Evolutionary conservation across 2,113 vertebrate species (phyloP), one percentile per base, ranked within the genome.

Genomic region (Melanostigma gelatinosum): DNA sequence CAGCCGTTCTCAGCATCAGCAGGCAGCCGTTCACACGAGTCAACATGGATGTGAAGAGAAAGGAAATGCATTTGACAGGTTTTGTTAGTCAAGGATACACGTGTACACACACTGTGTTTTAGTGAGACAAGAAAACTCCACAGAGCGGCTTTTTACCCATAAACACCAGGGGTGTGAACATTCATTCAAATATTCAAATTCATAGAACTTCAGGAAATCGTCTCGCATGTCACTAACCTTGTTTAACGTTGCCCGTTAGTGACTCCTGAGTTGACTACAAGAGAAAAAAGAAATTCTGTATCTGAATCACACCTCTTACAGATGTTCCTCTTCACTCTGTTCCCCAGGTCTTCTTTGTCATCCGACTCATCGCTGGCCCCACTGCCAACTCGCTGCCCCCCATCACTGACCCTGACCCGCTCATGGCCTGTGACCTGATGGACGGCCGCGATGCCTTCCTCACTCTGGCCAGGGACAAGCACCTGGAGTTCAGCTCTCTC

Each of bases 401-500:
- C 81, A 99, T 99, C 9, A 88, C 93, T 8, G 98, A 99, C 57
- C 92, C 94, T 7, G 98, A 99, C 88, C 95, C 97, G 0, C 94
- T 99, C 79, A 98, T 99, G 93, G 96, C 98, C 0, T 99, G 98
- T 0, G 98, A 99, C 85, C 94, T 99, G 88, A 99, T 99, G 98
- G 98, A 99, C 1, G 98, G 98, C n/a, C 96, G 98, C 0, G 98
- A 99, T 15, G 98, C 98, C 85, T 99, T 99, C 89, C 96, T 99
- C 36, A 99, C 98, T 2, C 94, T 99, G 63, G 98, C 97, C 6
- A 94, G 98, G 86, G 98, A 99, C 93, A 99, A 99, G 87, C 98
- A 99, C 89, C 92, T 98, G 90, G 98, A 99, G 94, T 99, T 99
- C 94, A 98, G 97, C 32, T 99, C 98, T 0, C 92, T 99, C 6